These are phyloP conservation scores for Leptinotarsa tumamoca DNA, from an alignment of 2,888 invertebrate genomes.

Conservation along the genomic window DNA sequence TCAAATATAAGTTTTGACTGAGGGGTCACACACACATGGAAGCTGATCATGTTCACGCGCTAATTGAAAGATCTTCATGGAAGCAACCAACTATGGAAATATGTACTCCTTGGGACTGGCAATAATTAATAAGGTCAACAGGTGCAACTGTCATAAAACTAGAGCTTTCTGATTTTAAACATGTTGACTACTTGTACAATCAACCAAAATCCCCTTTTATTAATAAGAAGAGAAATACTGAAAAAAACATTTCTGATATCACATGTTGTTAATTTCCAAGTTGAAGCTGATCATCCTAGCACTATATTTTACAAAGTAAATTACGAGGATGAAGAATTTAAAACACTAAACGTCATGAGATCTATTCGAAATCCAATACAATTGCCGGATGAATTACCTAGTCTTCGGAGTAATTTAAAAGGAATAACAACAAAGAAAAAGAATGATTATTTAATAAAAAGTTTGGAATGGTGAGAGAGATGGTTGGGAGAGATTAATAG, in stretches of 20 bases:
- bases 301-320: neutral
- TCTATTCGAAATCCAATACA: no score
- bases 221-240: conserved; percentile 15
- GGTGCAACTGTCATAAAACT: conserved; percentile 22
- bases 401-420: neutral
- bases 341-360: no score
- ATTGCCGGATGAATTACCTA: no score
- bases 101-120: no score
- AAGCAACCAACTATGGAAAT: no score
- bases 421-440: no score
- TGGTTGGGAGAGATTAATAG: no score
- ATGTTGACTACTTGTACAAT: neutral
- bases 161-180: conserved; percentile 12
- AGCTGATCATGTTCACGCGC: no score
- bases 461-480: no score
- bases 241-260: neutral
- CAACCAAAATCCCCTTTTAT: conserved; percentile 16
- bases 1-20: conserved; percentile 28
- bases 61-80: no score
- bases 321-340: no score
- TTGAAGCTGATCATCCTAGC: neutral
- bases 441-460: no score
- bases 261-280: neutral
- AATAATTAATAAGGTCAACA: conserved; percentile 3
- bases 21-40: conserved; percentile 26